Percentiles rank a stretch among this genome's conserved stretches.
Evolutionary conservation across 2,113 vertebrate genomes (phyloP).

Genomic region (Eira barbara): DNA sequence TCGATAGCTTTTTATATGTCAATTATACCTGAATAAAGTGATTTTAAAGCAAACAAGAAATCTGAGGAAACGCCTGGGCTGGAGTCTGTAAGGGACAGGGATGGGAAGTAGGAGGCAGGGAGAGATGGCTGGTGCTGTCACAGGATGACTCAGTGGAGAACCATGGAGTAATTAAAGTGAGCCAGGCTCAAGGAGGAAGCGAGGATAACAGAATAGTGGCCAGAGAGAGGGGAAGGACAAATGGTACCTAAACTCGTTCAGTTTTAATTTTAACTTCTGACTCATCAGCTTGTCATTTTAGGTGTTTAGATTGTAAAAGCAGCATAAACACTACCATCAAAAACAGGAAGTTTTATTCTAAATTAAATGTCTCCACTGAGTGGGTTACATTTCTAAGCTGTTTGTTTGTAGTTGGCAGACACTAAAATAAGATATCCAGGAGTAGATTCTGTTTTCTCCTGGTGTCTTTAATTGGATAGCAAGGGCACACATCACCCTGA

Average conservation of each 20-base stretch:
- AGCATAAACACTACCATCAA: background rate
- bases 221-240: background rate
- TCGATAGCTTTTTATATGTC: background rate
- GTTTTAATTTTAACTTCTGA: constrained; percentile 26
- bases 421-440: constrained; percentile 22
- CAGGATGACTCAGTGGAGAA: background rate
- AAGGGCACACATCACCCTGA: constrained; percentile 30
- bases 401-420: constrained; percentile 48
- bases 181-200: background rate
- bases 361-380: constrained; percentile 42
- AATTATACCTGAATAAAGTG: background rate
- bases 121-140: background rate
- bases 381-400: constrained; percentile 31
- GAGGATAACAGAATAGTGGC: background rate
- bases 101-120: background rate
- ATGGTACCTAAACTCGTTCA: background rate
- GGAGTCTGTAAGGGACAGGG: background rate
- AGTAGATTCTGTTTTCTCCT: background rate
- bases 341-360: constrained; percentile 41
- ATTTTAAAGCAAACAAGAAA: background rate
- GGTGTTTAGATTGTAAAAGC: constrained; percentile 15
- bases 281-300: constrained; percentile 28
- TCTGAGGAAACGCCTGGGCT: accelerated
- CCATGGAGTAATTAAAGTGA: background rate
- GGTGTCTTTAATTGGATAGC: constrained; percentile 21